Conservation (phyloP, 2,797 vertebrate species). For the Melanotaenia nigrans region DNA sequence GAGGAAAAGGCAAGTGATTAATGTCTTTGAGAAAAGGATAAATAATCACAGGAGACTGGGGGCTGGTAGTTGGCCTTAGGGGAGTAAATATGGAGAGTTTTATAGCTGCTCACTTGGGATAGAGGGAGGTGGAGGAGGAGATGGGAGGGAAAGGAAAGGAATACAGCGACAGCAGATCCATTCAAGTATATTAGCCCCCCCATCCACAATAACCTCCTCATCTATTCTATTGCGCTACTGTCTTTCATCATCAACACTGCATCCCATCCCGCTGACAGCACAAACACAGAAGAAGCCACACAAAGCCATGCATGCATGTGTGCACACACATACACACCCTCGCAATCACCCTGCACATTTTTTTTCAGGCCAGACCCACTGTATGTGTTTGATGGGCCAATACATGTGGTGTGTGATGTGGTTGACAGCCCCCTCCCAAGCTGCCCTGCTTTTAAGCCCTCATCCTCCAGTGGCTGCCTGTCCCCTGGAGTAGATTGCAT, state of each 20-base stretch:
- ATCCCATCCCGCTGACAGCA: constrained; percentile 71
- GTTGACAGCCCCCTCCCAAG: constrained; percentile 79
- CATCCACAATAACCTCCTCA: constrained; percentile 77
- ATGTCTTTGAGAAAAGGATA: constrained; percentile 84
- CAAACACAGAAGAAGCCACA: constrained; percentile 56
- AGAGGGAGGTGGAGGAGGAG: constrained; percentile 67
- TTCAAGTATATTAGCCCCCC: constrained; percentile 82
- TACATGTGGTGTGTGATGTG: constrained; percentile 79
- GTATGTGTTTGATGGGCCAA: constrained; percentile 80
- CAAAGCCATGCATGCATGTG: constrained; percentile 55
- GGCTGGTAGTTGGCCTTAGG: constrained; percentile 83
- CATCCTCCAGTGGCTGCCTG: constrained; percentile 80
- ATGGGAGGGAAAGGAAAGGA: constrained; percentile 67
- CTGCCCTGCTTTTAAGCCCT: constrained; percentile 80
- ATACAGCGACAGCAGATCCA: constrained; percentile 79
- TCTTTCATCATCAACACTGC: constrained; percentile 81
- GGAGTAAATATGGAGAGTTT: constrained; percentile 86
- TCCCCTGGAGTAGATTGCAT: constrained; percentile 90
- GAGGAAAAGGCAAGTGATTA: constrained; percentile 75
- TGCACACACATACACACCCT: constrained; percentile 53
- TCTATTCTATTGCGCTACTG: constrained; percentile 76
- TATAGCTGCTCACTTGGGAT: constrained; percentile 82
- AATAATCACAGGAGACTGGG: constrained; percentile 85
- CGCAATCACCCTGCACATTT: constrained; percentile 57
- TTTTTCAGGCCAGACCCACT: constrained; percentile 72